Percentiles rank a stretch among this genome's conserved stretches.
phyloP scores from a whole-genome alignment of 2,113 vertebrate species.

The Sylvilagus bachmani region DNA sequence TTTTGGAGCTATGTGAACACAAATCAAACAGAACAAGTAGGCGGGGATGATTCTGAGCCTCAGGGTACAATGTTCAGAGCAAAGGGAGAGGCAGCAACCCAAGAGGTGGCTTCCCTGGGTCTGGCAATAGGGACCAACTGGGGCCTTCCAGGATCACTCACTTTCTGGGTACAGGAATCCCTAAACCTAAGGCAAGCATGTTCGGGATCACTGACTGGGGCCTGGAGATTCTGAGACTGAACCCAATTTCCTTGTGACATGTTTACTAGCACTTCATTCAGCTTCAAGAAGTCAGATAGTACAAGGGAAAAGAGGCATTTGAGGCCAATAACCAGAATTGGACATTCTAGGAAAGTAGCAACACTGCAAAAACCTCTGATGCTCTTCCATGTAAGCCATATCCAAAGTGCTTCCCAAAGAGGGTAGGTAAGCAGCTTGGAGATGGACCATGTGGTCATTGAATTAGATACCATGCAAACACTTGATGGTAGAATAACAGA shows the following conservation, averaged over 20 bases:
- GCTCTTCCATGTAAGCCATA: not conserved
- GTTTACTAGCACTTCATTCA: slow-evolving; percentile 14
- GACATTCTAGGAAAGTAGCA: slow-evolving; percentile 49
- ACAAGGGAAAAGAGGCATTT: not conserved
- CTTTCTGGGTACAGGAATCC: not conserved
- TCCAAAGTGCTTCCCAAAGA: not conserved
- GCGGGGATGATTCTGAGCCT: not conserved
- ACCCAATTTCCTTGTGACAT: not conserved
- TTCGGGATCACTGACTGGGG: not conserved
- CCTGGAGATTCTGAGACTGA: not conserved
- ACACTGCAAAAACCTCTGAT: not conserved
- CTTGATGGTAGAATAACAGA: not conserved
- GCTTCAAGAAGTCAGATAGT: slow-evolving; percentile 13
- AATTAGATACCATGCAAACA: not conserved
- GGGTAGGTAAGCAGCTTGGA: not conserved
- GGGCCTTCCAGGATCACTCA: not conserved
- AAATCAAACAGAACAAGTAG: not conserved
- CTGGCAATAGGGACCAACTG: fast-evolving
- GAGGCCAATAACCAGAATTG: not conserved
- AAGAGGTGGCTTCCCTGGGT: not conserved
- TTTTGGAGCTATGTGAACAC: not conserved
- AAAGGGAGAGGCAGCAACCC: not conserved
- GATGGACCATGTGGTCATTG: not conserved
- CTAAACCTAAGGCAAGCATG: not conserved
- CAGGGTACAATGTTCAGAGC: not conserved